These are phyloP conservation scores for Xylocampa areola DNA, from an alignment of 2,888 invertebrate species.

Conservation along the genomic window DNA sequence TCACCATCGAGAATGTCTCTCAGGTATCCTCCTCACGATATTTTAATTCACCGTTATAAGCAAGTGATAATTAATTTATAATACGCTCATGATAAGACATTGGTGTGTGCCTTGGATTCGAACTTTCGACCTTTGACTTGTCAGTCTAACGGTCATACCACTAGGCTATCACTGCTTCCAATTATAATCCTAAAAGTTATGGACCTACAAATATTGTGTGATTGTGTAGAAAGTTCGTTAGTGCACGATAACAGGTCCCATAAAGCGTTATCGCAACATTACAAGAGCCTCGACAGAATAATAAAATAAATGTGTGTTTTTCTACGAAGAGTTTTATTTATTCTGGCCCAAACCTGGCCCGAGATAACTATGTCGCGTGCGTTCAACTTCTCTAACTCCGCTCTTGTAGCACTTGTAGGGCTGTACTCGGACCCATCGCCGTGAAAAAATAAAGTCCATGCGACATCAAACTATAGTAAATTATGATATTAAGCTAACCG, in stretches of 20 bases:
- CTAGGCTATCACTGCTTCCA: too few species aligned
- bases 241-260: conserved; percentile 80
- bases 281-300: conserved; percentile 80
- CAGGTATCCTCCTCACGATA: too few species aligned
- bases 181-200: conserved; percentile 36
- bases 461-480: too few species aligned
- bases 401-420: conserved; percentile 51
- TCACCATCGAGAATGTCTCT: too few species aligned
- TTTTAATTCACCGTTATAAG: too few species aligned
- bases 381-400: conserved; percentile 69
- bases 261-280: conserved; percentile 84
- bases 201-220: conserved; percentile 20
- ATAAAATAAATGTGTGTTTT: conserved; percentile 86
- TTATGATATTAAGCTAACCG: too few species aligned
- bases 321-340: conserved; percentile 87
- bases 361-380: conserved; percentile 88
- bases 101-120: too few species aligned
- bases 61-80: too few species aligned
- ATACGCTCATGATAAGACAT: too few species aligned
- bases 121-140: too few species aligned
- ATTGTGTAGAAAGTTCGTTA: conserved; percentile 80
- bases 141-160: too few species aligned
- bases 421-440: conserved; percentile 22
- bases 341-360: conserved; percentile 81
- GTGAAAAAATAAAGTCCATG: too few species aligned